Base-by-base conservation (phyloP, 1,140 invertebrate genomes). In the Cydia pomonella region DNA sequence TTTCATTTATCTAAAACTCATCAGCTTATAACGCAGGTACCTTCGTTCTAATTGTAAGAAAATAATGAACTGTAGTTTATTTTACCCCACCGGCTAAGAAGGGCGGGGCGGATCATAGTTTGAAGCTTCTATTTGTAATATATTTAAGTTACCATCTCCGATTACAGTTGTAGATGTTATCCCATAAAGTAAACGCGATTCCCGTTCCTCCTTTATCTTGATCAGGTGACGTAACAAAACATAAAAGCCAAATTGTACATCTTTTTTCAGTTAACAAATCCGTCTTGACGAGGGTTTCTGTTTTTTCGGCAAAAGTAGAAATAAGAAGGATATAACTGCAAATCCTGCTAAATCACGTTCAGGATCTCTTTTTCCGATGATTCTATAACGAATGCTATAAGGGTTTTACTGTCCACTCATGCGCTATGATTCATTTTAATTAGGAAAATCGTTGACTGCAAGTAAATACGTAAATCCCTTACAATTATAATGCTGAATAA, bases 221-320 rank as follows among this genome's bases (percentile, higher is more conserved):
- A 85, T 85, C 84, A 84, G 77, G 82, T 82, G 79, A 82, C 84
- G 79, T 76, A 81, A 84, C 82, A 83, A 82, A 85, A 82, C 78
- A 83, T 84, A 84, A 83, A 86, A 83, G 73, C 82, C 80, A 80
- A 86, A 84, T 86, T 84, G 82, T 83, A 86, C 81, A 83, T 81
- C 81, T 84, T 83, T 86, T 85, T 85, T 82, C 80, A 85, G 82
- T 85, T 86, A 84, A 83, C 84, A 86, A 86, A 86, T 86, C 84
- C 84, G 75, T 81, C 81, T 79, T 86, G 82, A 86, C 84, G 84
- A 86, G 84, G 84, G 84, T 86, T 74, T 75, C 74, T 81, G 81
- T 83, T 85, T 84, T 85, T 83, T 80, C 76, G 75, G 66, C 71
- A 79, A 81, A 84, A 80, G 77, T 75, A 81, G 73, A 82, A 85